Conservation (phyloP, 2,797 vertebrate genomes). For the Mormyrus proboscirostris region DNA sequence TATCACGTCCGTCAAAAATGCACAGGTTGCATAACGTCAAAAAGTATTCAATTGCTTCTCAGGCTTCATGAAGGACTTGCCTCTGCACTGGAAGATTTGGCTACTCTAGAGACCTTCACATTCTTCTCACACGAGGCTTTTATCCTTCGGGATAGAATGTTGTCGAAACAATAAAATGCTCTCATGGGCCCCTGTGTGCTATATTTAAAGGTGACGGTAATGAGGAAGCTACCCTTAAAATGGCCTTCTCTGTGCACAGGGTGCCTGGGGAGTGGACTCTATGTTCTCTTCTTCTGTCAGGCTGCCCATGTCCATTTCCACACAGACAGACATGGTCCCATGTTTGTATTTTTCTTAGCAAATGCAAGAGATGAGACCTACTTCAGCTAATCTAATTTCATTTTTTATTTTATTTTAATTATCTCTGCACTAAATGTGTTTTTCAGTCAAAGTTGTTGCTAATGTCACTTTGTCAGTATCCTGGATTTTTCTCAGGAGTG, state of each 20-base stretch:
- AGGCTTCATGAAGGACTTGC: background rate
- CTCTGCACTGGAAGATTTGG: background rate
- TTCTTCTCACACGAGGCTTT: background rate
- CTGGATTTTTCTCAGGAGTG: background rate
- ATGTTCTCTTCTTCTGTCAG: conserved; percentile 36
- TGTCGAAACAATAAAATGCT: background rate
- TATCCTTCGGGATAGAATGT: background rate
- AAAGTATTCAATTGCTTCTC: background rate
- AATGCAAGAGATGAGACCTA: background rate
- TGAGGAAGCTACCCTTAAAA: conserved; percentile 33
- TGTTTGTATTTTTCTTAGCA: conserved; percentile 5
- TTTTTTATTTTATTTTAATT: background rate
- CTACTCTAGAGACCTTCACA: background rate
- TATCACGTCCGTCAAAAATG: background rate
- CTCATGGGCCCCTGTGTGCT: conserved; percentile 19
- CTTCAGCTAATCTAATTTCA: background rate
- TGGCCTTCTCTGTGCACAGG: conserved; percentile 25
- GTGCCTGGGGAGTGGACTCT: conserved; percentile 40
- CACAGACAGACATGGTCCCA: conserved; percentile 44
- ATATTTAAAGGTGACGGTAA: conserved; percentile 42
- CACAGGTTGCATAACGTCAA: background rate
- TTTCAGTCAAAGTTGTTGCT: background rate
- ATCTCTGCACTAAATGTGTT: background rate
- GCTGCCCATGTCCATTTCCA: conserved; percentile 51
- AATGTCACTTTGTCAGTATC: background rate